Evolutionary conservation across 2,888 invertebrate genomes (phyloP), one percentile per base, ranked within the genome.

Genomic region (Mesochorus sp.): DNA sequence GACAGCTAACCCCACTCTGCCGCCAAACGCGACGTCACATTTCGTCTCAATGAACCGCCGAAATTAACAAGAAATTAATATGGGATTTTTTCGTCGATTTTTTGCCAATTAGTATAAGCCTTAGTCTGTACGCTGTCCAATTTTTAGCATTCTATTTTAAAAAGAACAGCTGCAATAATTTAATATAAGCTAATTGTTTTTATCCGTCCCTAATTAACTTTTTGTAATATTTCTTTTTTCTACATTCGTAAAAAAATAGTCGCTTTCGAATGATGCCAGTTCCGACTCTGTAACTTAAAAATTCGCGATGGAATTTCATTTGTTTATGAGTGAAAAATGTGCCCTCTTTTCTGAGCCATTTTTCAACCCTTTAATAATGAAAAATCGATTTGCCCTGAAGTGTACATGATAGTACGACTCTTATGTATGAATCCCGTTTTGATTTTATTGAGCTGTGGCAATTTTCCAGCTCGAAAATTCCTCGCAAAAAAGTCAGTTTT

Each of bases 111-210:
- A 51, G 49, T 26, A 26, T 17, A 51, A 26, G 49, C 3, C 24
- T 51, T 26, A 19, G 10, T 51, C 49, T 51, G 24, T 51, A 51
- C 49, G 24, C 49, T 51, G 26, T 51, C 26, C 24, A 51, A 51
- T 51, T 51, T 51, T 51, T n/a, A 51, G 49, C 49, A n/a, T 26
- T 51, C 24, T 51, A n/a, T 51, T 0, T 51, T 51, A 51, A 51
- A 51, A 44, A 28, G 12, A 51, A 12, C 14, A 5, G 51, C n/a
- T 51, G 51, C 14, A 12, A 26, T 51, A 26, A 51, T 51, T 51
- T 28, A 1, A 4, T 12, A 28, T 14, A 5, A 51, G 28, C 10
- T 10, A 51, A 3, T 4, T 28, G 1, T 47, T 17, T 21, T n/a
- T 42, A 42, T 2, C 47, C 14, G 12, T 28, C 51, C 51, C 2